These are phyloP conservation scores for Periophthalmodon schlosseri DNA, from an alignment of 2,113 vertebrate species.

Conservation along the genomic window DNA sequence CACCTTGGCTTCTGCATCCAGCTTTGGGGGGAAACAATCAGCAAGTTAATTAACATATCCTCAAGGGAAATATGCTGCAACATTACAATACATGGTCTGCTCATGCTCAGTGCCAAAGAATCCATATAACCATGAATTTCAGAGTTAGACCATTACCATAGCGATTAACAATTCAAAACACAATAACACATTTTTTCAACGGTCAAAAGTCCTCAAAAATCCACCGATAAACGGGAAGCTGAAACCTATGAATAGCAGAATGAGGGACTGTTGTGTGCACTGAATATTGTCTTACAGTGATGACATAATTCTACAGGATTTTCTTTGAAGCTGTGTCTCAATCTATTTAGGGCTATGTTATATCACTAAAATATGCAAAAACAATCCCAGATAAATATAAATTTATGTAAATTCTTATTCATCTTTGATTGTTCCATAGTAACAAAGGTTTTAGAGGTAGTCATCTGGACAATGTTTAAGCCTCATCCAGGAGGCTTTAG, in stretches of 20 bases:
- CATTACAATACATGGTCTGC: constrained; percentile 37
- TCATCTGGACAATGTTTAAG: neutral
- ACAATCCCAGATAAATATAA: too few species aligned
- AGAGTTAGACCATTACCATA: neutral
- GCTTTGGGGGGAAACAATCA: constrained; percentile 63
- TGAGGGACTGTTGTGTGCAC: neutral
- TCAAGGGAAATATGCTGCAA: constrained; percentile 16
- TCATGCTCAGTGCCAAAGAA: constrained; percentile 12
- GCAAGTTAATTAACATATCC: neutral
- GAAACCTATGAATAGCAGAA: too few species aligned
- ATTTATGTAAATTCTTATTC: too few species aligned
- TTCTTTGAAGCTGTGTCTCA: too few species aligned
- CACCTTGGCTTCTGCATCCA: constrained; percentile 99
- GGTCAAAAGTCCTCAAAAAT: neutral
- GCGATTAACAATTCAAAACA: too few species aligned
- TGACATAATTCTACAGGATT: too few species aligned
- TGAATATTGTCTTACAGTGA: neutral
- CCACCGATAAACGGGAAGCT: neutral
- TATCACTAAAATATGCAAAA: too few species aligned
- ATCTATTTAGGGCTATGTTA: too few species aligned
- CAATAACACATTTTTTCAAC: neutral
- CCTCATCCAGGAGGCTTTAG: too few species aligned
- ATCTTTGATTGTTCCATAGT: neutral
- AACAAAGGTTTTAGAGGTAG: neutral
- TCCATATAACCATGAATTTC: neutral